Percentiles rank a stretch among this genome's conserved stretches.
phyloP scores from a whole-genome alignment of 1,140 invertebrate genomes.

The Euwallacea similis region DNA sequence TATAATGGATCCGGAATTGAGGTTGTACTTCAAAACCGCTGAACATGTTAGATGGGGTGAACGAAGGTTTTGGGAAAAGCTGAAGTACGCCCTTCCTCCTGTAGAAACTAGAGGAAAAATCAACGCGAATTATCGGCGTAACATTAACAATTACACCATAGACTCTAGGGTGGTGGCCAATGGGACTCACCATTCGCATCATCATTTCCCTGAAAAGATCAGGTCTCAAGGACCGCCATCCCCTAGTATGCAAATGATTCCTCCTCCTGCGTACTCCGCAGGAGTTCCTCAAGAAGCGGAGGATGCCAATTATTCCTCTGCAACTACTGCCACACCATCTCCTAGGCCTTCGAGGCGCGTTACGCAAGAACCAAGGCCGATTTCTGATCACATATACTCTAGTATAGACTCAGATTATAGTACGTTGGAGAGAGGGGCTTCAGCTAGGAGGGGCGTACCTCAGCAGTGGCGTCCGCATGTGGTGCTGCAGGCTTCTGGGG shows the following conservation, averaged over 20 bases:
- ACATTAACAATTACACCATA: conserved; percentile 77
- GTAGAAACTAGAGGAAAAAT: conserved; percentile 64
- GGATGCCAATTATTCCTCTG: conserved; percentile 64
- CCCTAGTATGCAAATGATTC: conserved; percentile 55
- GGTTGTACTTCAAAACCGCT: conserved; percentile 84
- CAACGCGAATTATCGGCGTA: conserved; percentile 68
- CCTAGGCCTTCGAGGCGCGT: conserved; percentile 61
- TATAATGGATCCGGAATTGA: conserved; percentile 82
- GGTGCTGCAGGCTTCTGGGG: conserved; percentile 49
- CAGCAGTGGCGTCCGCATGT: conserved; percentile 52
- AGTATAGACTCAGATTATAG: conserved; percentile 84
- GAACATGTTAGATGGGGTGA: conserved; percentile 84
- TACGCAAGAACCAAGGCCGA: conserved; percentile 65
- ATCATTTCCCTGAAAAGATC: conserved; percentile 56
- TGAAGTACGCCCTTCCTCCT: conserved; percentile 85
- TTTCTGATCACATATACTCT: conserved; percentile 84
- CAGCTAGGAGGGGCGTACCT: conserved; percentile 48
- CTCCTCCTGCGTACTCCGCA: conserved; percentile 58
- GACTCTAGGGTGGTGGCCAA: conserved; percentile 65
- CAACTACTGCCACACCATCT: conserved; percentile 65
- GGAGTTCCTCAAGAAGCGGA: conserved; percentile 56
- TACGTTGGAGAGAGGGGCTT: conserved; percentile 59
- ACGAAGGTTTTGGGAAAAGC: conserved; percentile 88
- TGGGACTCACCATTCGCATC: conserved; percentile 57
- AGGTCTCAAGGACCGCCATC: conserved; percentile 54